Evolutionary conservation across 2,797 vertebrate genomes (phyloP), one percentile per base, ranked within the genome.

Genomic region (Lophius americanus): DNA sequence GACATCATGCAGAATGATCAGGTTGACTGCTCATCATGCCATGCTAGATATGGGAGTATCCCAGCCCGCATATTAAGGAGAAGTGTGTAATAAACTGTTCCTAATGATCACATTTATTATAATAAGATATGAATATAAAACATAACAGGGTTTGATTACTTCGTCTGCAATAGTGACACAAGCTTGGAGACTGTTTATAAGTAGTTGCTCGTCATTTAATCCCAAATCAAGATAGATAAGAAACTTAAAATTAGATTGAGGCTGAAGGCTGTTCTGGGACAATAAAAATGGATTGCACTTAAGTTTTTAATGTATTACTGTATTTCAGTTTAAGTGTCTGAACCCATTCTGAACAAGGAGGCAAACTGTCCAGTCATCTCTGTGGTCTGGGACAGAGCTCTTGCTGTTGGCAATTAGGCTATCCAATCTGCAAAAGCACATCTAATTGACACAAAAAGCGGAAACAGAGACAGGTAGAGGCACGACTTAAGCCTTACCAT

Each of bases 401-500:
- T 13, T 52, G 62, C 76, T 68, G 70, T 44, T 62, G 60, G 71
- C 48, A 44, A 14, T 67, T 37, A 46, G 72, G 73, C 51, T 65
- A 58, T 51, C 57, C 59, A 49, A 43, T 78, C 75, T 75, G 68
- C 83, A 79, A 65, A 84, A 87, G 81, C 90, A 88, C 84, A 86
- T 71, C 68, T 81, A 83, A 83, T 81, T 64, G 78, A 91, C 88
- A 82, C 68, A 89, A 86, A 87, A 82, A 78, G 84, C 72, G 84
- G 43, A 88, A 91, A 82, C 89, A 85, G 42, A 76, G 76, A 66
- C 59, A 7, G 44, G 35, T 46, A 49, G 61, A 65, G 70, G 76
- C 50, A 79, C 70, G 71, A 70, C 75, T 83, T 71, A 72, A 86
- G 78, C 79, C 93, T 94, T 94, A 94, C 93, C 93, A 93, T 93